A percentile compares a stretch with the other conserved stretches of the same genome.
phyloP scores from a whole-genome alignment of 1,140 invertebrate species.

The Pygmarrhopalites habei region DNA sequence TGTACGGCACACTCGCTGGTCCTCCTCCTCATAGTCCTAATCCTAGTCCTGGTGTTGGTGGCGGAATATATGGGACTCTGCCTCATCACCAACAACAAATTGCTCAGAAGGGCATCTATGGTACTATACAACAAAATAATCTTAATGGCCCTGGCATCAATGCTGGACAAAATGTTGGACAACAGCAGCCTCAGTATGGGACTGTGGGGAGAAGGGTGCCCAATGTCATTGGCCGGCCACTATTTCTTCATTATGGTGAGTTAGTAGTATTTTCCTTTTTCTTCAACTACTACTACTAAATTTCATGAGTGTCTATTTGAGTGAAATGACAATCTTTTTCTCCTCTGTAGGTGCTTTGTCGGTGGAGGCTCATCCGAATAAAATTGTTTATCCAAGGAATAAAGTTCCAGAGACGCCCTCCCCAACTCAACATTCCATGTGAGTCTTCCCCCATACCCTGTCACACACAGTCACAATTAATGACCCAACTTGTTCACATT shows the following conservation, averaged over 20 bases:
- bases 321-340: not conserved
- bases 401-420: conserved; percentile 35
- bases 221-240: conserved; percentile 36
- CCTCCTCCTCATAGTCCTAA: too few species aligned
- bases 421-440: conserved; percentile 38
- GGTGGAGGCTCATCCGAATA: conserved; percentile 39
- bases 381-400: conserved; percentile 31
- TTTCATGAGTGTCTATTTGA: not conserved
- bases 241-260: conserved; percentile 39
- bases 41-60: not conserved
- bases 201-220: conserved; percentile 36
- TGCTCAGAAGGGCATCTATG: not conserved
- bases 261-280: too few species aligned
- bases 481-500: too few species aligned
- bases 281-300: too few species aligned
- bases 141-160: not conserved
- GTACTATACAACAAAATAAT: conserved; percentile 3
- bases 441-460: too few species aligned
- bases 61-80: not conserved
- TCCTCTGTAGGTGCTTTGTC: conserved; percentile 31
- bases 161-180: not conserved
- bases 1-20: not conserved
- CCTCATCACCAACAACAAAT: not conserved
- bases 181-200: conserved; percentile 28
- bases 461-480: too few species aligned